A percentile compares a stretch with the other conserved stretches of the same genome.
These are phyloP conservation scores for Parazoanthus atlanticus DNA, from an alignment of 92 coral and sea anemone species.

Conservation along the genomic window DNA sequence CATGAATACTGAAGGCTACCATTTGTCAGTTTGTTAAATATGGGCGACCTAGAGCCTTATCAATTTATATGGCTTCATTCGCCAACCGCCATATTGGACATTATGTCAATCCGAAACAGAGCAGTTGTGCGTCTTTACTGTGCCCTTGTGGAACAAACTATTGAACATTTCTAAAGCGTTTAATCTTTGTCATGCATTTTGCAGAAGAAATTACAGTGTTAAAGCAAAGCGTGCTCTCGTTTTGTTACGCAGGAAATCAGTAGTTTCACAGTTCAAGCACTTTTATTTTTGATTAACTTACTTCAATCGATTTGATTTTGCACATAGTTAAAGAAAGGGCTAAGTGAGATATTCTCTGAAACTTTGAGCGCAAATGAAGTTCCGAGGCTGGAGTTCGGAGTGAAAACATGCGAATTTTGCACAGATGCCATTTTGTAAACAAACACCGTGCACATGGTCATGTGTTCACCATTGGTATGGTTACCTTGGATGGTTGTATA, in stretches of 20 bases:
- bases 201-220: conserved; percentile 35
- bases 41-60: conserved; percentile 19
- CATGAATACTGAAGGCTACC: conserved; percentile 6
- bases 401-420: background rate
- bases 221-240: conserved; percentile 33
- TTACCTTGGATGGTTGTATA: no score
- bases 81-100: conserved; percentile 9
- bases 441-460: background rate
- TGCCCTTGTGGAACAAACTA: conserved; percentile 17
- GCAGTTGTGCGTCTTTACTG: conserved; percentile 15
- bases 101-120: conserved; percentile 13
- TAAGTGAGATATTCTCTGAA: conserved; percentile 27
- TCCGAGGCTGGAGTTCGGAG: background rate
- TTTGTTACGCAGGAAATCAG: conserved; percentile 36
- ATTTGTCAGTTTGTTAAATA: conserved; percentile 1
- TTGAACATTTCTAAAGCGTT: conserved; percentile 6
- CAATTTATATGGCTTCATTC: conserved; percentile 21
- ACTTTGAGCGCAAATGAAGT: conserved; percentile 29
- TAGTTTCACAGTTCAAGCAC: background rate
- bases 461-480: no score
- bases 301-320: conserved; percentile 27
- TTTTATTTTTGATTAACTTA: conserved; percentile 28
- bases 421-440: no score
- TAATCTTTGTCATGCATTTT: conserved; percentile 30
- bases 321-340: conserved; percentile 16